These are phyloP conservation scores for Grus americana DNA, from an alignment of 2,113 vertebrate genomes.

Conservation along the genomic window DNA sequence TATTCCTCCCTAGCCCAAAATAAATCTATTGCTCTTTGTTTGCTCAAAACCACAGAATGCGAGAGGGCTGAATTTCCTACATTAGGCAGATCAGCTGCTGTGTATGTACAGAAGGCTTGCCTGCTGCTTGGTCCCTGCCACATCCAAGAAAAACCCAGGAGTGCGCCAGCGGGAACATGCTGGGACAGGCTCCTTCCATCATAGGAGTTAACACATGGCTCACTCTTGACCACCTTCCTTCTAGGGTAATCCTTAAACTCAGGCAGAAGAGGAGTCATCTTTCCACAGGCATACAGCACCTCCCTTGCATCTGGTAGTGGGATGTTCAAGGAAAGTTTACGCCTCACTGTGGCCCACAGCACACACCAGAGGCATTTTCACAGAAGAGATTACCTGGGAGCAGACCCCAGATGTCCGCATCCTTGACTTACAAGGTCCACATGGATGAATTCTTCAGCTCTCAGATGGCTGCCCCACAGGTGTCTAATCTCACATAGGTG, in stretches of 20 bases:
- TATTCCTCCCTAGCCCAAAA: neutral
- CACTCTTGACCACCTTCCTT: neutral
- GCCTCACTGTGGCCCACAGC: neutral
- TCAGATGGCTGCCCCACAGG: constrained; percentile 5
- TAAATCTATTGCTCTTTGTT: neutral
- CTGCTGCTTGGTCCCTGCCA: neutral
- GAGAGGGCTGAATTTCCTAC: neutral
- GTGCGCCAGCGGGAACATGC: neutral
- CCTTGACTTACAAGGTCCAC: constrained; percentile 41
- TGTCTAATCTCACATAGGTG: constrained; percentile 21
- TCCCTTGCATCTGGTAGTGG: neutral
- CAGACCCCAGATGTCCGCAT: neutral
- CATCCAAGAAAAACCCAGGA: neutral
- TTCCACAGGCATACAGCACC: neutral
- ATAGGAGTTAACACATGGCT: neutral
- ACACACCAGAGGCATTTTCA: neutral
- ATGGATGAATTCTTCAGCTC: constrained; percentile 6
- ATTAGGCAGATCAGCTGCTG: neutral
- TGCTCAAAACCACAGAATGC: neutral
- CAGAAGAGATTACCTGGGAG: constrained; percentile 3
- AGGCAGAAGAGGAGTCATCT: neutral
- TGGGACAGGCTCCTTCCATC: neutral
- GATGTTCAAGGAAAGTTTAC: neutral
- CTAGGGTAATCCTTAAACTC: neutral
- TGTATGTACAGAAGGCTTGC: neutral